Base-by-base conservation (phyloP, 1,140 invertebrate species). In the Archivesica marissinica region DNA sequence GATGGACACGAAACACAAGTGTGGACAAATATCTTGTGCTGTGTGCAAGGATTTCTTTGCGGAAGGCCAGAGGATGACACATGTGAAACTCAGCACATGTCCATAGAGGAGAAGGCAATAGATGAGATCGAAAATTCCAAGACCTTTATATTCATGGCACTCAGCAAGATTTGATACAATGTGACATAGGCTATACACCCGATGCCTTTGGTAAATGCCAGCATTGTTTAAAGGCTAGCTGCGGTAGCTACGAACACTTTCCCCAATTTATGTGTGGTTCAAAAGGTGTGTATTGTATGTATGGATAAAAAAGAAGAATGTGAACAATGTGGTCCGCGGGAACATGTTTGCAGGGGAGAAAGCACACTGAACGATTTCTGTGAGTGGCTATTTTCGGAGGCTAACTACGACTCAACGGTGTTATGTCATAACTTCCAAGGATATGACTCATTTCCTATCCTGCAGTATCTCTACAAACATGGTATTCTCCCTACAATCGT, bases 321-420 rank as follows among this genome's bases (percentile, higher is more conserved):
- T 20, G 33, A 77, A 25, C 20, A 59, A 0, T 77, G 50, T 38
- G 9, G 50, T 9, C 13, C 0, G 33, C n/a, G n/a, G n/a, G n/a
- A n/a, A n/a, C n/a, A n/a, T n/a, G n/a, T 72, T 13, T 72, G 41
- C 28, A 35, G 0, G 6, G 35, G 33, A 2, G 15, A 38, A 9
- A 66, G 6, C 7, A 66, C 33, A 2, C 17, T 66, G 25, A 11
- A 66, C 30, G 30, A 38, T 38, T 66, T 39, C 25, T 66, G 64
- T 38, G 1, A 66, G 25, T 64, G 76, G 76, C 33, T 79, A 28
- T 79, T 79, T 41, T 79, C 54, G 28, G 76, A 79, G 23, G 76
- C 61, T 20, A 79, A 79, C 23, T 41, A 23, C 35, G 35, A 66
- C 20, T 9, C 33, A 0, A 64, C 54, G 0, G 76, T 79, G 38